Conservation (phyloP, 2,888 invertebrate genomes). For the Campoletis raptor region DNA sequence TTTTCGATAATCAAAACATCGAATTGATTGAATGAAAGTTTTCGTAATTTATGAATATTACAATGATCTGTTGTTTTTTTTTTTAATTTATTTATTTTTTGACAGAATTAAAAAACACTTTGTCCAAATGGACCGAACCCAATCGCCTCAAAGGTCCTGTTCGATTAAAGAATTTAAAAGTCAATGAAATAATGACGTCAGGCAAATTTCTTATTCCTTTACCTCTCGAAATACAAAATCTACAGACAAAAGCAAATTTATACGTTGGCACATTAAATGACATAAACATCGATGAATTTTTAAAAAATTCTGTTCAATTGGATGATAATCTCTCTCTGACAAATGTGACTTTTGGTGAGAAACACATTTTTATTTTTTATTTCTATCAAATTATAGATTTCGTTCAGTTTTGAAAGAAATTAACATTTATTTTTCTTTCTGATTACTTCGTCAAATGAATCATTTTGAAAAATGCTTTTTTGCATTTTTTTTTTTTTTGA, state of each 20-base stretch:
- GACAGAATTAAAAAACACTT: conserved; percentile 60
- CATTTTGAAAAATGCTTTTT: background rate
- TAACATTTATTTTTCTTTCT: background rate
- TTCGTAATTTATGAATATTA: conserved; percentile 27
- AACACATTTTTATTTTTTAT: background rate
- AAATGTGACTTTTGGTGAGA: conserved; percentile 84
- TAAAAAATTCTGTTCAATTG: conserved; percentile 82
- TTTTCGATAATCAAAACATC: background rate
- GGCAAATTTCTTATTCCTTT: conserved; percentile 67
- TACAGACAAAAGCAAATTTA: conserved; percentile 80
- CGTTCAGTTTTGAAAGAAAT: background rate
- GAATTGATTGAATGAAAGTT: conserved; percentile 13
- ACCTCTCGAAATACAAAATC: conserved; percentile 71
- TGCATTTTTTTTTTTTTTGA: background rate
- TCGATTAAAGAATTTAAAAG: conserved; percentile 64
- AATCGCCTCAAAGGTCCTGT: conserved; percentile 70
- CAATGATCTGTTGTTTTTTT: conserved; percentile 44
- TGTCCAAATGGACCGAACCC: conserved; percentile 72
- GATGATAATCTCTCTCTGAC: conserved; percentile 82
- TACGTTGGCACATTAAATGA: conserved; percentile 83
- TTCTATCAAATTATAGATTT: background rate
- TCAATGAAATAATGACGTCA: conserved; percentile 63
- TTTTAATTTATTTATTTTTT: background rate
- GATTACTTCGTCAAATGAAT: background rate
- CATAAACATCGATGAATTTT: conserved; percentile 80